Percentiles rank a stretch among this genome's conserved stretches.
Evolutionary conservation across 2,113 vertebrate genomes (phyloP).

Genomic region (Hyperopisus bebe): DNA sequence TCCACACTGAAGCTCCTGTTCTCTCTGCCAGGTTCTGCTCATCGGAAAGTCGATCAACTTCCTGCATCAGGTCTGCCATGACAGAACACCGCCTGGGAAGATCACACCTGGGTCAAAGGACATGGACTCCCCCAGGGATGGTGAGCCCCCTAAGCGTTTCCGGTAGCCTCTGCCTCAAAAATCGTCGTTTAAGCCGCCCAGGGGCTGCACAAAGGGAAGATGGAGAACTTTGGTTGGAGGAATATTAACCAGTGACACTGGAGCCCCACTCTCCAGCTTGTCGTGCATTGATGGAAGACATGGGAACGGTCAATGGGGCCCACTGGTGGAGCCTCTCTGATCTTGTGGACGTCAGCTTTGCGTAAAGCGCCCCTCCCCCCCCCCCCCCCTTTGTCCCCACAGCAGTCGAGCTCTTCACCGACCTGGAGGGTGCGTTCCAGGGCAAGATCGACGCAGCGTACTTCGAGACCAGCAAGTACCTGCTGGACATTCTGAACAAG

Average conservation of each 20-base stretch:
- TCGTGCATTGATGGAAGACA: neutral
- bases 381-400: constrained; percentile 13
- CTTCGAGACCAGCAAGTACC: constrained; percentile 91
- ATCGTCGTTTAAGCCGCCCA: neutral
- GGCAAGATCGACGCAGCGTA: constrained; percentile 93
- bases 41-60: constrained; percentile 99
- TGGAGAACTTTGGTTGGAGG: neutral
- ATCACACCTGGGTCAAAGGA: constrained; percentile 76
- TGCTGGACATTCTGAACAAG: constrained; percentile 85
- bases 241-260: neutral
- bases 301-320: neutral
- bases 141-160: constrained; percentile 44
- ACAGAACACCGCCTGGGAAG: constrained; percentile 82
- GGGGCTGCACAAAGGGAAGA: neutral
- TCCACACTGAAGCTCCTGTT: neutral
- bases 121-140: constrained; percentile 79
- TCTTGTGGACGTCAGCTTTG: neutral
- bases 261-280: neutral
- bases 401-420: constrained; percentile 86
- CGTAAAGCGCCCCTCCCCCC: neutral
- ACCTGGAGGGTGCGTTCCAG: constrained; percentile 91
- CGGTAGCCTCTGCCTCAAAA: neutral
- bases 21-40: constrained; percentile 73
- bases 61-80: constrained; percentile 94
- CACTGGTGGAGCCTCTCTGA: neutral